Evolutionary conservation across 2,888 invertebrate genomes (phyloP).

Genomic region (Morinoia aosen): DNA sequence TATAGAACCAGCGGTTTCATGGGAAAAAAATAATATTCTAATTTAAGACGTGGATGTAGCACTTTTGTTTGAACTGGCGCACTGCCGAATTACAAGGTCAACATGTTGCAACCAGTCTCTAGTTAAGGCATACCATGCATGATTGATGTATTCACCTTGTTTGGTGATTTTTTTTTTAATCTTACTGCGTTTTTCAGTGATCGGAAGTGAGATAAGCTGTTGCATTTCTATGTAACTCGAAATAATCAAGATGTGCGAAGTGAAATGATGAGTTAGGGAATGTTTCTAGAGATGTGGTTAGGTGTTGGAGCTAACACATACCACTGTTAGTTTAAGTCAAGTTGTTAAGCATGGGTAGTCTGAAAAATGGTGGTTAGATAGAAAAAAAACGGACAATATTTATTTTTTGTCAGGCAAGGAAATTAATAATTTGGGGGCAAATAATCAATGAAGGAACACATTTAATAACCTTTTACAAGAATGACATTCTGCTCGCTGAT

Average conservation of each 20-base stretch:
- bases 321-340: no score
- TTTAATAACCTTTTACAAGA: no score
- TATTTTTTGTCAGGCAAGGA: no score
- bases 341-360: no score
- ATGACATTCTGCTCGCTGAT: no score
- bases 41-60: background rate
- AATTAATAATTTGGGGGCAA: no score
- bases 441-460: no score
- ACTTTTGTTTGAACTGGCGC: conserved; percentile 13
- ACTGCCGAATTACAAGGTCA: background rate
- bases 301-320: no score
- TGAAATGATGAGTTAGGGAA: background rate
- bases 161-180: background rate
- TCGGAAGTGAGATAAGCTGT: background rate
- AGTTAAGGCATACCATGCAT: background rate
- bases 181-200: background rate
- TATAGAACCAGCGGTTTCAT: background rate
- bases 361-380: no score
- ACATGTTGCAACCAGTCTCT: background rate
- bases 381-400: no score
- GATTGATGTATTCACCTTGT: background rate
- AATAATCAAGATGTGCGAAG: background rate
- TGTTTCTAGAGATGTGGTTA: background rate
- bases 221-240: background rate
- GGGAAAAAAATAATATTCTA: background rate